These are phyloP conservation scores for Gorsachius goisagi DNA, from an alignment of 2,113 vertebrate species.

Conservation along the genomic window DNA sequence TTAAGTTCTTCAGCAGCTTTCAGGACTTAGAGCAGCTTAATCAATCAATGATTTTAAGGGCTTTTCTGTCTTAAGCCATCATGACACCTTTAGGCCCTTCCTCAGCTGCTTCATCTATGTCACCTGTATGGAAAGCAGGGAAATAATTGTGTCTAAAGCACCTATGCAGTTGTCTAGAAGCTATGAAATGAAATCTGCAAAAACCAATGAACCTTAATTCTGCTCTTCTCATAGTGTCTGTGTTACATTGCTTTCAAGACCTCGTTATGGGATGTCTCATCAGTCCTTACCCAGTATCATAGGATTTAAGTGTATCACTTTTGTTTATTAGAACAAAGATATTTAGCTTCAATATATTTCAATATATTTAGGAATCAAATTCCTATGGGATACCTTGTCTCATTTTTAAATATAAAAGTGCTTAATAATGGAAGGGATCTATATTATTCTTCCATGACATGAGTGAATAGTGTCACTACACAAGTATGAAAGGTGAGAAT, in stretches of 20 bases:
- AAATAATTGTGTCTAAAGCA: not conserved
- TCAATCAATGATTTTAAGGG: not conserved
- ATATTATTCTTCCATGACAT: not conserved
- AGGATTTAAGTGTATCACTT: not conserved
- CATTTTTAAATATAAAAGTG: not conserved
- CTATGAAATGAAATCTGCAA: not conserved
- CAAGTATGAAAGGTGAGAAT: not conserved
- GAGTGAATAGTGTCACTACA: not conserved
- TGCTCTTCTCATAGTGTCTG: not conserved
- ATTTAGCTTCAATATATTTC: not conserved
- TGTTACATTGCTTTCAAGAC: not conserved
- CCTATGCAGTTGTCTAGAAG: not conserved
- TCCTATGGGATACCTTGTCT: not conserved
- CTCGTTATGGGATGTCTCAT: not conserved
- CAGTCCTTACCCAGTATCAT: not conserved
- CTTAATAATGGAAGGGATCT: not conserved
- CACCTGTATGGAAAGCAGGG: not conserved
- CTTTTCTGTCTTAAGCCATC: not conserved
- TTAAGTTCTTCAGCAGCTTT: not conserved
- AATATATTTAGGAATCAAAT: not conserved
- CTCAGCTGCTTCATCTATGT: not conserved
- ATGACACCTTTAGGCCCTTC: not conserved
- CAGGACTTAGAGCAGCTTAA: not conserved
- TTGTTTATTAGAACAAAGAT: not conserved
- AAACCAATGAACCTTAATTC: not conserved